Base-by-base conservation (phyloP, 2,113 vertebrate genomes). In the Brachirus orientalis region DNA sequence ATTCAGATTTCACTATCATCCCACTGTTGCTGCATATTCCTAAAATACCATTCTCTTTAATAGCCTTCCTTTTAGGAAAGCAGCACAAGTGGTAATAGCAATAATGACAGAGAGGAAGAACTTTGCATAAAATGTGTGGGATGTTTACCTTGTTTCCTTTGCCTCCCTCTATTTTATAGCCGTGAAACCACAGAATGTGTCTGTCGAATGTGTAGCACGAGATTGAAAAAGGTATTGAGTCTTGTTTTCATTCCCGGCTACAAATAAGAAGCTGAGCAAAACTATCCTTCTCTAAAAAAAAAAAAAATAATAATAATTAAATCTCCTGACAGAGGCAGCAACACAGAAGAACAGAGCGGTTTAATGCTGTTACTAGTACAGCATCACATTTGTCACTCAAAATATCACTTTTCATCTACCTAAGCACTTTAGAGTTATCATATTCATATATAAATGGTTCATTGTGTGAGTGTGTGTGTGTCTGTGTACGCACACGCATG, bases 191-290 rank as follows among this genome's bases (percentile, higher is more conserved):
- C 64, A 69, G 38, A 52, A 38, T 35, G 47, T 61, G 51, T 61
- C 56, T 48, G 52, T 43, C 22, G 44, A 57, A 41, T 53, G 41
- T 80, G 57, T 50, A 38, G 43, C 0, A 3, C 33, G 36, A 68
- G 51, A 65, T 56, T 20, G 6, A 38, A 63, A 58, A 70, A 60
- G 20, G 38, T 64, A 47, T 16, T 33, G 41, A 55, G 47, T 19
- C 37, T 16, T 43, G 16, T 56, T 71, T 75, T 59, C 37, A 59
- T 76, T 60, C 40, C 40, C 17, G 1, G 8, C 43, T 52, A 63
- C 61, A 53, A 67, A 81, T 41, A 76, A 59, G 33, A 41, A 62
- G 38, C 20, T 20, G 38, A 63, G 28, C 37, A 37, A 69, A 69
- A 52, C 22, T 12, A 35, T 71, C 8, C 43, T n/a, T 51, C 13